Evolutionary conservation across 1,140 invertebrate genomes (phyloP).

Genomic region (Daktulosphaira vitifoliae): DNA sequence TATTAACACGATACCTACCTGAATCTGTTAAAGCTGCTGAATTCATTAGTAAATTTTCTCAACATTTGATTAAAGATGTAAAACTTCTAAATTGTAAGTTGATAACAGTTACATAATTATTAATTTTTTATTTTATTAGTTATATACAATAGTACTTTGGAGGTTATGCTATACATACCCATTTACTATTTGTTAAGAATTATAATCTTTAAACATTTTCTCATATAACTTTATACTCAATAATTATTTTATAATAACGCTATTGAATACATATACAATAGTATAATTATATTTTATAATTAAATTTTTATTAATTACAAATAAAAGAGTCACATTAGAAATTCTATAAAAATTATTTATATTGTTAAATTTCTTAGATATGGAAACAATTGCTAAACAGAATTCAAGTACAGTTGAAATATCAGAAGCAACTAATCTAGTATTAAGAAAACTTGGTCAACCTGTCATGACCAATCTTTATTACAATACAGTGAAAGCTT

Average conservation of each 20-base stretch:
- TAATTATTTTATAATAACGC: too few species aligned
- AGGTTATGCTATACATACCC: neutral
- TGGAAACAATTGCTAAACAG: slow-evolving; percentile 77
- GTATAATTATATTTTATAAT: too few species aligned
- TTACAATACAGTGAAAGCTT: slow-evolving; percentile 90
- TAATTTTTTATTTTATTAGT: neutral
- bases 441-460: slow-evolving; percentile 88
- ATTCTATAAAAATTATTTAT: too few species aligned
- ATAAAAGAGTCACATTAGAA: too few species aligned
- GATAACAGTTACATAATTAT: neutral
- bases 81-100: slow-evolving; percentile 53
- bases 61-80: slow-evolving; percentile 67
- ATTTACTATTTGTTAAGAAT: neutral
- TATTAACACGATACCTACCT: slow-evolving; percentile 67
- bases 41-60: slow-evolving; percentile 80
- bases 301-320: too few species aligned
- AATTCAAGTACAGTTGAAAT: slow-evolving; percentile 85
- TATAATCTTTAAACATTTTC: neutral
- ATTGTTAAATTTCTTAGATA: slow-evolving; percentile 45
- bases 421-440: slow-evolving; percentile 63
- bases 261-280: too few species aligned
- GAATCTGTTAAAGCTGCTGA: slow-evolving; percentile 88
- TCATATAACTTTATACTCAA: too few species aligned
- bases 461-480: slow-evolving; percentile 90
- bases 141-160: neutral